Percentiles rank a stretch among this genome's conserved stretches.
phyloP scores from a whole-genome alignment of 2,888 invertebrate species.

The Volucella zonaria region DNA sequence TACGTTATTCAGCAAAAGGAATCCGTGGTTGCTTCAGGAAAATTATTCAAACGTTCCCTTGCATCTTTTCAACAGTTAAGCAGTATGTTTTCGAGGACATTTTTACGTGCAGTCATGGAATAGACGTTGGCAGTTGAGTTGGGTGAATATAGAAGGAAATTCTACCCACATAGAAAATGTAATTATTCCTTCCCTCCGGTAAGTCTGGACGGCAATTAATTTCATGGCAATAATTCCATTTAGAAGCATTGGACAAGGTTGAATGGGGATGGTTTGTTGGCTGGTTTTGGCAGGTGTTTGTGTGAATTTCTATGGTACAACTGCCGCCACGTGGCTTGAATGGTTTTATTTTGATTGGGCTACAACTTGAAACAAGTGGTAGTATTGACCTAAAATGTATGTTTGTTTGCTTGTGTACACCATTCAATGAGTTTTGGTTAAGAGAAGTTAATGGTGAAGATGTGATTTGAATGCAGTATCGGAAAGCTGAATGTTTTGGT shows the following conservation, averaged over 20 bases:
- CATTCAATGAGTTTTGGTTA: slow-evolving; percentile 51
- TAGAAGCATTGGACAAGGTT: slow-evolving; percentile 64
- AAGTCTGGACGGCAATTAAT: slow-evolving; percentile 67
- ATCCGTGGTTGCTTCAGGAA: not conserved
- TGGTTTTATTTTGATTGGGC: slow-evolving; percentile 51
- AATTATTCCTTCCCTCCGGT: slow-evolving; percentile 61
- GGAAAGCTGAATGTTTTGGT: slow-evolving; percentile 12
- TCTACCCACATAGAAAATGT: slow-evolving; percentile 53
- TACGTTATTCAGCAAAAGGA: not conserved
- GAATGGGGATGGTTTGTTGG: slow-evolving; percentile 40
- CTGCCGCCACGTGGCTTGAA: slow-evolving; percentile 64
- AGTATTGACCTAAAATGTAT: slow-evolving; percentile 64
- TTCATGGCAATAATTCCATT: slow-evolving; percentile 66
- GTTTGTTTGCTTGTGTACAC: slow-evolving; percentile 19
- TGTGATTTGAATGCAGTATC: slow-evolving; percentile 61
- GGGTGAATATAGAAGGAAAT: slow-evolving; percentile 4
- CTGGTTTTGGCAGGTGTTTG: slow-evolving; percentile 27
- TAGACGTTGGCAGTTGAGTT: not conserved
- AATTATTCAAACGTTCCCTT: slow-evolving; percentile 11
- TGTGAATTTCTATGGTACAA: slow-evolving; percentile 40
- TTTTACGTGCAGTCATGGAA: slow-evolving; percentile 42
- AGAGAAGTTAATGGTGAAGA: slow-evolving; percentile 61
- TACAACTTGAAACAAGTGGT: slow-evolving; percentile 52
- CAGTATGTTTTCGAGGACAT: slow-evolving; percentile 28
- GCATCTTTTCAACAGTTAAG: not conserved